Base-by-base conservation (phyloP, 1,140 invertebrate species). In the Chrysopa pallens region DNA sequence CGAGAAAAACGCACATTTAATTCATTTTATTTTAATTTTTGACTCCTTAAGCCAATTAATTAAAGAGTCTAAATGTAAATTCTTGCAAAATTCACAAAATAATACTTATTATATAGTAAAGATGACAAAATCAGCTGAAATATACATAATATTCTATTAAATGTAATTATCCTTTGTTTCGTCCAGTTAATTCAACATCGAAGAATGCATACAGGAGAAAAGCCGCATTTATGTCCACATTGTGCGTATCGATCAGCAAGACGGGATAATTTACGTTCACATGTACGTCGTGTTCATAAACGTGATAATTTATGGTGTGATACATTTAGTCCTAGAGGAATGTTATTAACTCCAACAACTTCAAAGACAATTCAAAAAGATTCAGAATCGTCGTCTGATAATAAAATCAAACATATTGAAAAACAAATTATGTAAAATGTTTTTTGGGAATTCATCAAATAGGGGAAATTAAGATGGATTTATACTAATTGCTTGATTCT, bases 141-240 rank as follows among this genome's bases (percentile, higher is more conserved):
- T n/a, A n/a, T n/a, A n/a, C n/a, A n/a, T n/a, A n/a, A n/a, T n/a
- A n/a, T n/a, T n/a, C n/a, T n/a, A n/a, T n/a, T n/a, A n/a, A n/a
- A n/a, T n/a, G n/a, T 23, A 23, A 23, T 23, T 23, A 23, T 23
- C 2, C 17, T 4, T 11, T 33, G 2, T 33, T 39, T 17, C 45
- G 28, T 68, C 28, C 49, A 63, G 28, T 55, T 69, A 14, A 53
- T 62, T 8, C 61, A 67, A 40, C 68, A 70, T 52, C 48, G 52
- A 23, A 49, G 60, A 15, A 72, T 74, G 65, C 72, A 74, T 48
- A 74, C 72, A 9, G 71, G 71, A 0, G 72, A 74, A 45, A 61
- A 62, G 36, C 61, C 61, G 3, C 62, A 55, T 47, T 48, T 60
- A 6, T 64, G 62, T 46, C 58, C 61, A 31, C 29, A 71, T 43